Evolutionary conservation across 2,888 invertebrate species (phyloP), one percentile per base, ranked within the genome.

Genomic region (Apamea monoglypha): DNA sequence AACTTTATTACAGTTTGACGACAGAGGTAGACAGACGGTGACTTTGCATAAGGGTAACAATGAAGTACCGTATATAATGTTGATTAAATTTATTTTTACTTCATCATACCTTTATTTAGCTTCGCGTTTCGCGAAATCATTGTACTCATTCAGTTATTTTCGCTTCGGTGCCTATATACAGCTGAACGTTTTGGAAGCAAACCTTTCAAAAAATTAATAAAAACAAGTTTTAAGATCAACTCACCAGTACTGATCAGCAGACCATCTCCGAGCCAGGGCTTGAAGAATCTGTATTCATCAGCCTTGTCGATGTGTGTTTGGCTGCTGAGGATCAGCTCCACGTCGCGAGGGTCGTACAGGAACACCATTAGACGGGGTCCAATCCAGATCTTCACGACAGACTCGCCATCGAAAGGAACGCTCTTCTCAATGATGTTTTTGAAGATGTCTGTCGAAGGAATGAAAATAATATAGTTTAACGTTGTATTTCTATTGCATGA

Each of bases 191-290:
- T 25, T 1, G 32, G 18, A 64, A 64, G 3, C 32, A 29, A 44
- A 25, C 6, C 2, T 47, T 61, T 73, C n/a, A 16, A 47, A 47
- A 47, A 36, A n/a, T 47, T 0, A 25, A 12, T 12, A 1, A 18
- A 0, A 47, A 63, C 8, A n/a, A n/a, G 56, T 69, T 44, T 25
- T 29, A 36, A 14, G 8, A 61, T 61, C 7, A 64, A 93, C 94
- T 93, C 93, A 98, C 98, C 98, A 87, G 98, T 98, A 90, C 98
- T 98, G 91, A 98, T 98, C 50, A 98, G 97, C 16, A 98, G 97
- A 91, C 98, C 98, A 90, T 98, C 97, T 92, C 98, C 98, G 80
- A 98, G 97, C 98, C 98, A 98, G 63, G 98, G 98, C 91, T 98
- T 97, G 95, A 98, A 98, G 96, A 98, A 98, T 90, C 97, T 97